Conservation (phyloP, 1,140 invertebrate genomes). For the Orchestia grillus region DNA sequence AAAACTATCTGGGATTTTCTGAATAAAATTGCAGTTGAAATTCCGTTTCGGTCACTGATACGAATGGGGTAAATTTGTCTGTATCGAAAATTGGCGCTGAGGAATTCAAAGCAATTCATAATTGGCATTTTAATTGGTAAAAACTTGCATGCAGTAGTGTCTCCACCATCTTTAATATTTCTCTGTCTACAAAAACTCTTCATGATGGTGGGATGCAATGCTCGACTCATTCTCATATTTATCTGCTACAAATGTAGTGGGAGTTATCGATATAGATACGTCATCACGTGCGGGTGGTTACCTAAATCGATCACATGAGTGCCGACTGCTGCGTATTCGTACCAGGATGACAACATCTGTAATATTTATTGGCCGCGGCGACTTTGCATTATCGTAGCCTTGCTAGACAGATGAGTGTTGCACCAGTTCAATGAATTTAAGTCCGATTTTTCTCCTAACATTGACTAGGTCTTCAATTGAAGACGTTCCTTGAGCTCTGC, state of each 20-base stretch:
- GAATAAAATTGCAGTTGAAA: neutral
- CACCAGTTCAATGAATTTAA: neutral
- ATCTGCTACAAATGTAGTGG: neutral
- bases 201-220: neutral
- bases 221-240: neutral
- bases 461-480: neutral
- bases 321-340: neutral
- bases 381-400: neutral
- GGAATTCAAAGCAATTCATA: neutral
- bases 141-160: too few relatives aligned
- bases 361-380: neutral
- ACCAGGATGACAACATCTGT: neutral
- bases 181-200: neutral
- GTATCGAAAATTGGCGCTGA: neutral
- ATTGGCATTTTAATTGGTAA: too few relatives aligned
- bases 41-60: neutral
- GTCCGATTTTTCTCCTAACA: neutral
- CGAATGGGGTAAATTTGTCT: neutral
- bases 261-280: neutral
- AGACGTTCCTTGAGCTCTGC: neutral
- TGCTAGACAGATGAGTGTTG: neutral
- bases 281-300: neutral
- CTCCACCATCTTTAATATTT: neutral
- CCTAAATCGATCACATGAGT: neutral
- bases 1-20: neutral